Conservation (phyloP, 2,888 invertebrate genomes). For the Hipparchia sbordonii region DNA sequence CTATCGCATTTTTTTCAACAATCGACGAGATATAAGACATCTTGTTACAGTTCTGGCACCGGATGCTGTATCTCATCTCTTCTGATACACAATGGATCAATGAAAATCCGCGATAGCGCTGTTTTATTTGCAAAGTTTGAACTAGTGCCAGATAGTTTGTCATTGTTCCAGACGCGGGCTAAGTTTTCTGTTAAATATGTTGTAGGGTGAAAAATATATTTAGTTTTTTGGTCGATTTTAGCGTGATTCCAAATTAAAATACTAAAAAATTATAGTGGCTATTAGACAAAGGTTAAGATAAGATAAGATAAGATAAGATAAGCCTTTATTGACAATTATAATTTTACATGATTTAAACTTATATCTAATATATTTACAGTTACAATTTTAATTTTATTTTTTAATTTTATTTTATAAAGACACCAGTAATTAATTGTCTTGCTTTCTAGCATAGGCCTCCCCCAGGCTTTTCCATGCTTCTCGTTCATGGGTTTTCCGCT, state of each 20-base stretch:
- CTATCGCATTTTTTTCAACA: conserved; percentile 17
- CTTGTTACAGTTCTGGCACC: conserved; percentile 33
- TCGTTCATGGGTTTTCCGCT: no score
- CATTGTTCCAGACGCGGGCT: conserved; percentile 24
- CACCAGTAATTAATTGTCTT: no score
- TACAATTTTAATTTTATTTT: no score
- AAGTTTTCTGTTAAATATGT: conserved; percentile 9
- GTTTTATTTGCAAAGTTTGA: conserved; percentile 33
- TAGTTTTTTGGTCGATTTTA: background rate
- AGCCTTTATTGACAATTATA: no score
- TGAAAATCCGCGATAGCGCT: conserved; percentile 20
- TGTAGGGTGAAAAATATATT: background rate
- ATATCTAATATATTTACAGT: no score
- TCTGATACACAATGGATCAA: conserved; percentile 38
- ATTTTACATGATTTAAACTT: no score
- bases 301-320: no score
- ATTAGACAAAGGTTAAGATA: no score
- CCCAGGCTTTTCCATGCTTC: no score
- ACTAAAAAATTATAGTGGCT: no score
- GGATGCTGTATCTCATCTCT: conserved; percentile 36
- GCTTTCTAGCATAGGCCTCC: no score
- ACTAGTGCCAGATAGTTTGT: conserved; percentile 28
- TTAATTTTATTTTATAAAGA: no score
- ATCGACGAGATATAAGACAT: conserved; percentile 29
- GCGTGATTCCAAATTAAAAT: background rate